Conservation (phyloP, 2,113 vertebrate species). For the Lichenostomus cassidix region DNA sequence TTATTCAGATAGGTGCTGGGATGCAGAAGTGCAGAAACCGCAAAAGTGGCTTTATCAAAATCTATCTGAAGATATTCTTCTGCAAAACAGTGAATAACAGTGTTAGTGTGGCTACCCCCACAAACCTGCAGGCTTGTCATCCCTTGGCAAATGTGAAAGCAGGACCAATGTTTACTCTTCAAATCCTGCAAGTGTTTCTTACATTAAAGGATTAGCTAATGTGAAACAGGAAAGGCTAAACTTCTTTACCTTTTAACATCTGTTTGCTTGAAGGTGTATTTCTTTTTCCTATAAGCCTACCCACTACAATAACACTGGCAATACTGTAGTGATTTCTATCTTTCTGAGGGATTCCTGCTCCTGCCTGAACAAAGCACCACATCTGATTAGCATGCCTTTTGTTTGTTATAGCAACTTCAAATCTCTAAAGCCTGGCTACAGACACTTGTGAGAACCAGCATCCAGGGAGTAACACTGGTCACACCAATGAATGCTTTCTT, state of each 20-base stretch:
- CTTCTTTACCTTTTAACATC: background rate
- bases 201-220: background rate
- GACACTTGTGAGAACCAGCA: background rate
- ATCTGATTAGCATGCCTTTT: background rate
- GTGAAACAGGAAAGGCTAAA: background rate
- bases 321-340: background rate
- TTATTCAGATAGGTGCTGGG: slow-evolving; percentile 98
- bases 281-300: background rate
- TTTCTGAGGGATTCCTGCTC: slow-evolving; percentile 3
- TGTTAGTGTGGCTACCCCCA: background rate
- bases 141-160: background rate
- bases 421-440: background rate
- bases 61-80: slow-evolving; percentile 87
- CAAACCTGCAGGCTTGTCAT: background rate
- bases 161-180: background rate
- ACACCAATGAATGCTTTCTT: background rate
- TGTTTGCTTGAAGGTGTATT: background rate
- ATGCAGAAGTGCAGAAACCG: slow-evolving; percentile 88
- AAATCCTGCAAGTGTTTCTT: background rate
- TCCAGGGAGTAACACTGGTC: background rate
- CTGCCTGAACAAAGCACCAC: slow-evolving; percentile 22
- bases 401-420: background rate
- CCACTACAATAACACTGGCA: background rate
- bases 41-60: slow-evolving; percentile 86
- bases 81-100: slow-evolving; percentile 56